Conservation (phyloP, 1,140 invertebrate species). For the Bombus huntii region DNA sequence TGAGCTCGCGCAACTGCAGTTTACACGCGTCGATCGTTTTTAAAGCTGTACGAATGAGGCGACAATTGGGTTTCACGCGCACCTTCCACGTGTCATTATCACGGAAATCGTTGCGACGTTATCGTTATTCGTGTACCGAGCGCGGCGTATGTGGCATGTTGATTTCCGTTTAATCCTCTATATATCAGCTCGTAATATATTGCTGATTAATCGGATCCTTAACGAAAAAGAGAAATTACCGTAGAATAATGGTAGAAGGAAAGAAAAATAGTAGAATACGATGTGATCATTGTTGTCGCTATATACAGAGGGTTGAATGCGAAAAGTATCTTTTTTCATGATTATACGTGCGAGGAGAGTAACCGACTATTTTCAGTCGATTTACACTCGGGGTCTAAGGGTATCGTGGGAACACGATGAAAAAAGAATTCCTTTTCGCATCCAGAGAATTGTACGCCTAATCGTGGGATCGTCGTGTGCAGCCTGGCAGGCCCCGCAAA, state of each 20-base stretch:
- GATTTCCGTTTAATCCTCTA: constrained; percentile 21
- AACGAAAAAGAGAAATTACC: background rate
- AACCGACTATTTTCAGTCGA: constrained; percentile 2
- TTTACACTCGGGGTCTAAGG: background rate
- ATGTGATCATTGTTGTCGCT: background rate
- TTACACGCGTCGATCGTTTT: background rate
- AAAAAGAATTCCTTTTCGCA: constrained; percentile 56
- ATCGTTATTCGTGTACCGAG: background rate
- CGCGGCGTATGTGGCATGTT: background rate
- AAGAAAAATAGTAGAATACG: background rate
- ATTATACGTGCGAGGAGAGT: background rate
- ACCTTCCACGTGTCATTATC: constrained; percentile 5
- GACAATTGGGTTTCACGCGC: background rate
- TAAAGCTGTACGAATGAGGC: background rate
- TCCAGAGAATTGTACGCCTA: constrained; percentile 50
- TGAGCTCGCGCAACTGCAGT: background rate
- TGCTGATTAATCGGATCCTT: background rate
- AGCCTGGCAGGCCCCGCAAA: constrained; percentile 57
- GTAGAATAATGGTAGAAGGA: background rate
- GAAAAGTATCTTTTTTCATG: constrained; percentile 14
- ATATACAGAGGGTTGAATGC: constrained; percentile 15
- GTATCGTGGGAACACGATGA: constrained; percentile 12
- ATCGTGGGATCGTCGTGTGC: constrained; percentile 55
- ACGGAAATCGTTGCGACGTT: constrained; percentile 15
- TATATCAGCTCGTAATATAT: background rate